These are phyloP conservation scores for Agrilus mali DNA, from an alignment of 2,888 invertebrate genomes.

Conservation along the genomic window DNA sequence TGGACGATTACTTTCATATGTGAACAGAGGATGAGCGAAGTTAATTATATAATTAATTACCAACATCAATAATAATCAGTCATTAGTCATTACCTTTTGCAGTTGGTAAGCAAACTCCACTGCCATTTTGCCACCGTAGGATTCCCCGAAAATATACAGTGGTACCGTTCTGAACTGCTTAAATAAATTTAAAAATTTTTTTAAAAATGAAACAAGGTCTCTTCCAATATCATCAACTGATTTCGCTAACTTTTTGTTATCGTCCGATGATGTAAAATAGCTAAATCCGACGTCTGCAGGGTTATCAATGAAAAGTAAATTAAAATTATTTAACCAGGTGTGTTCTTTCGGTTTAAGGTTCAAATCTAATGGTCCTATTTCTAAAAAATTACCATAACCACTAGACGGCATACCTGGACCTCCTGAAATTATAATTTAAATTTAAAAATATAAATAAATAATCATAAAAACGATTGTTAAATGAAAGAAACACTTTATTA, in stretches of 20 bases:
- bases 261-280: conserved; percentile 45
- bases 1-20: too few relatives aligned
- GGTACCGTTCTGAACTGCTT: conserved; percentile 61
- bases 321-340: conserved; percentile 44
- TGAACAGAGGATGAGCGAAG: not conserved
- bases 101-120: conserved; percentile 62
- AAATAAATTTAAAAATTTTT: conserved; percentile 50
- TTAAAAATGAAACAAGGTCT: conserved; percentile 64
- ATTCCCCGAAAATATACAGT: conserved; percentile 77
- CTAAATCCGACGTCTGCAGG: conserved; percentile 85
- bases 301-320: conserved; percentile 79
- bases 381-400: conserved; percentile 46
- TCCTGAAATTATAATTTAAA: conserved; percentile 18
- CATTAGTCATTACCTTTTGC: conserved; percentile 34
- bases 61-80: not conserved
- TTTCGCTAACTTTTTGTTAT: conserved; percentile 34
- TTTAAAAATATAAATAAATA: too few relatives aligned
- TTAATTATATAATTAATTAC: not conserved
- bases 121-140: conserved; percentile 90
- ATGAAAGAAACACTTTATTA: too few relatives aligned
- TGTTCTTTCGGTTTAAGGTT: conserved; percentile 37
- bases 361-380: conserved; percentile 43
- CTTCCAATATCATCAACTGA: conserved; percentile 53
- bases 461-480: too few relatives aligned
- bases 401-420: conserved; percentile 28